A percentile compares a stretch with the other conserved stretches of the same genome.
phyloP scores from a whole-genome alignment of 2,888 invertebrate species.

The Leptinotarsa juncta region DNA sequence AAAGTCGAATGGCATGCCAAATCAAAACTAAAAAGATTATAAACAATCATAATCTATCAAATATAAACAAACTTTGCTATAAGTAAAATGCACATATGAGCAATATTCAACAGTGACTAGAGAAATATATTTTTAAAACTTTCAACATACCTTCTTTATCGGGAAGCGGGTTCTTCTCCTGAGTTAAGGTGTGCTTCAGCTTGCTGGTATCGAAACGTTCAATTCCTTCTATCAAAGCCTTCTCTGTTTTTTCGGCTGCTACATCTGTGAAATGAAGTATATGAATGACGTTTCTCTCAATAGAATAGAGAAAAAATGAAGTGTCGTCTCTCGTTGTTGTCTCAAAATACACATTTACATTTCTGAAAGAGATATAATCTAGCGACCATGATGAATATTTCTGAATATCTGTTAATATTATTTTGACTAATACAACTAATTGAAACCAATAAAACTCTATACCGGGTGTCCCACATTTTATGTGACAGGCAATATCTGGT shows the following conservation, averaged over 20 bases:
- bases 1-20: neutral
- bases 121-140: neutral
- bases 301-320: no score
- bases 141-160: slow-evolving; percentile 85
- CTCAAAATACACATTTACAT: no score
- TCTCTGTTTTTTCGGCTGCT: slow-evolving; percentile 86
- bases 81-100: neutral
- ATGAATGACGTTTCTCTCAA: no score
- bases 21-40: neutral
- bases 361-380: no score
- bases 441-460: no score
- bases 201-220: slow-evolving; percentile 85
- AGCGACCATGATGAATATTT: no score
- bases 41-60: neutral
- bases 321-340: no score
- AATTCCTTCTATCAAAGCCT: slow-evolving; percentile 87
- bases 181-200: slow-evolving; percentile 91
- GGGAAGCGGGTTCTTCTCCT: slow-evolving; percentile 93
- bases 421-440: no score
- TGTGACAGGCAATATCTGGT: no score
- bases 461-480: no score
- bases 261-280: slow-evolving; percentile 75
- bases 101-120: neutral
- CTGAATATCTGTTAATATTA: no score
- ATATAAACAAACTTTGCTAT: neutral